These are phyloP conservation scores for Cephalopholis sonnerati DNA, from an alignment of 2,113 vertebrate genomes.

Conservation along the genomic window DNA sequence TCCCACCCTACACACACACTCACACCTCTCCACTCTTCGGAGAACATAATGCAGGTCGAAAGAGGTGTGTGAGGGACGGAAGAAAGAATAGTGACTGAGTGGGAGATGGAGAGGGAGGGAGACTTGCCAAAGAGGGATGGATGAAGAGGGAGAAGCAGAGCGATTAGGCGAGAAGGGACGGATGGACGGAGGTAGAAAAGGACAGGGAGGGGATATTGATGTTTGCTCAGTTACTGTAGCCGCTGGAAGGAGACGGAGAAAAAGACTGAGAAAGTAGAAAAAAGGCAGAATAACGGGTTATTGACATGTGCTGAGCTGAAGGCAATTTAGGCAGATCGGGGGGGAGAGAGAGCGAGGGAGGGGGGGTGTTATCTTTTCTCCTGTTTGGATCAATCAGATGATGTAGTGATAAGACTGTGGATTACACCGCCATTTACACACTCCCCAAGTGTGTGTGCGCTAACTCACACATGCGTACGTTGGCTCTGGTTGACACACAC, in stretches of 20 bases:
- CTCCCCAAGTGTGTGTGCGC: conserved; percentile 32
- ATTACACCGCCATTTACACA: conserved; percentile 77
- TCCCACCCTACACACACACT: not conserved
- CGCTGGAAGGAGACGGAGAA: conserved; percentile 38
- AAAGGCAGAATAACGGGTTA: conserved; percentile 63
- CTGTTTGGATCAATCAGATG: conserved; percentile 81
- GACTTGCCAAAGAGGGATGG: conserved; percentile 10
- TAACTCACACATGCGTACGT: conserved; percentile 10
- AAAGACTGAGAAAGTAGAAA: conserved; percentile 57
- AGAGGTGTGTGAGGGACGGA: conserved; percentile 17
- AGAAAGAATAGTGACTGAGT: conserved; percentile 14
- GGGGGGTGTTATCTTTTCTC: conserved; percentile 70
- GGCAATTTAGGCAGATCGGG: conserved; percentile 72
- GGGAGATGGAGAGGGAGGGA: conserved; percentile 16
- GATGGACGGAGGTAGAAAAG: conserved; percentile 23
- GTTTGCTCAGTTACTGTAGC: conserved; percentile 52
- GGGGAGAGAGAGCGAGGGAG: conserved; percentile 31
- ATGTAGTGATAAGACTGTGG: conserved; percentile 80
- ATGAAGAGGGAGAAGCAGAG: conserved; percentile 31
- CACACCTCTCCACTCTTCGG: not conserved
- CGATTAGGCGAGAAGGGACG: conserved; percentile 15
- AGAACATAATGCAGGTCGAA: conserved; percentile 22
- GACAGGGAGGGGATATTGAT: conserved; percentile 53
- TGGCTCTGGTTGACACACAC: conserved; percentile 37
- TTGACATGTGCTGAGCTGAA: conserved; percentile 71